These are phyloP conservation scores for Hippocampus mohnikei DNA, from an alignment of 2,113 vertebrate genomes.

Conservation along the genomic window DNA sequence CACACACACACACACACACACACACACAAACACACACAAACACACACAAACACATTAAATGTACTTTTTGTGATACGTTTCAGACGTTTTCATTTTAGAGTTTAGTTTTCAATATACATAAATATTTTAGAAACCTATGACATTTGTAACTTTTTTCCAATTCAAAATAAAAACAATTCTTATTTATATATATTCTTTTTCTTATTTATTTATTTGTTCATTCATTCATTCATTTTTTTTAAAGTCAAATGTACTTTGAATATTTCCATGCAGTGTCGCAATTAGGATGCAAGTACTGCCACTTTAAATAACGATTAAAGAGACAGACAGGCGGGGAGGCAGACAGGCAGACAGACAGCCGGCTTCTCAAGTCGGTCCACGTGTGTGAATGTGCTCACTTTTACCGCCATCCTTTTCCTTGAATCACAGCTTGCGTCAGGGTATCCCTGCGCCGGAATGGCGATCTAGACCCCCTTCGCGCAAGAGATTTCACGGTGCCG, in stretches of 20 bases:
- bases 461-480: slow-evolving; percentile 19
- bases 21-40: slow-evolving; percentile 22
- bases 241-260: too few species aligned
- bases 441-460: slow-evolving; percentile 54
- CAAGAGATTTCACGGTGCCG: rapidly evolving
- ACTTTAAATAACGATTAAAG: background rate
- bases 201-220: too few species aligned
- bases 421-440: slow-evolving; percentile 36
- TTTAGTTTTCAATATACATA: too few species aligned
- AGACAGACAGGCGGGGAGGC: slow-evolving; percentile 6
- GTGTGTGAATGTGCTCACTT: slow-evolving; percentile 58
- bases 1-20: background rate
- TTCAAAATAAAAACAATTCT: too few species aligned
- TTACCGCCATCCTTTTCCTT: slow-evolving; percentile 70
- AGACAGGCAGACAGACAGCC: slow-evolving; percentile 52
- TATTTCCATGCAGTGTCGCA: background rate
- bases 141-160: too few species aligned
- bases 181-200: too few species aligned
- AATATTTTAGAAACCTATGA: too few species aligned
- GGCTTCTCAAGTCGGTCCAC: slow-evolving; percentile 59
- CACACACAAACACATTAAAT: background rate
- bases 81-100: too few species aligned
- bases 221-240: too few species aligned
- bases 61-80: too few species aligned
- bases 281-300: background rate